A percentile compares a stretch with the other conserved stretches of the same genome.
These are phyloP conservation scores for Thomomys bottae DNA, from an alignment of 2,113 vertebrate genomes.

Conservation along the genomic window DNA sequence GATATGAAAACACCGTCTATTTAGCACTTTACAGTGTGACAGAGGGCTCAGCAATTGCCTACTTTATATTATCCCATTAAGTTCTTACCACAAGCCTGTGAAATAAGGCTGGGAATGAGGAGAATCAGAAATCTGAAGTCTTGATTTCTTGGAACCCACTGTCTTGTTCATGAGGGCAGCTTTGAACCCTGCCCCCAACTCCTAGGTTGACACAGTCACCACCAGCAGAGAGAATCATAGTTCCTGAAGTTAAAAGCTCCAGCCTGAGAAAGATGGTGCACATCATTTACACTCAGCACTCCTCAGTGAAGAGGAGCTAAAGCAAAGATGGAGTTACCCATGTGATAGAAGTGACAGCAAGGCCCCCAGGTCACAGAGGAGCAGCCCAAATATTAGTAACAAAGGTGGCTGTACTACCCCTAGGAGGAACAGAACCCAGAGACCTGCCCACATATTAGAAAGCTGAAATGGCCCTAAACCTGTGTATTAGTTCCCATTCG, in stretches of 20 bases:
- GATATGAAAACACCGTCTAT: background rate
- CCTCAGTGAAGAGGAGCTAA: background rate
- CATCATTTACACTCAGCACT: background rate
- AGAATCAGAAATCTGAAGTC: background rate
- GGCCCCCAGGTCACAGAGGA: background rate
- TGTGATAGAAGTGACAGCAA: background rate
- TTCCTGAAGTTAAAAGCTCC: background rate
- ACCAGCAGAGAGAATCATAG: background rate
- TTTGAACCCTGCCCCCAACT: background rate
- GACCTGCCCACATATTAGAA: no score
- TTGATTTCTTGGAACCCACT: background rate
- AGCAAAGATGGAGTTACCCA: background rate
- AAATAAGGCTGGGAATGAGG: background rate
- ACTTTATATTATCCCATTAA: background rate
- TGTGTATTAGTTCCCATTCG: constrained; percentile 21
- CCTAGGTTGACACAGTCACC: background rate
- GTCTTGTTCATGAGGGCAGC: background rate
- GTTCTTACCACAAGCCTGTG: background rate
- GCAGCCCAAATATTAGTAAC: background rate
- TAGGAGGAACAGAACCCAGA: background rate
- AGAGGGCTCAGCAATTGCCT: background rate
- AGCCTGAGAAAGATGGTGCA: background rate
- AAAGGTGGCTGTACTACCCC: background rate
- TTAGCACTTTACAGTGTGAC: background rate
- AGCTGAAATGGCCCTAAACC: background rate